Evolutionary conservation across 2,113 vertebrate species (phyloP).

Genomic region (Bufo bufo): DNA sequence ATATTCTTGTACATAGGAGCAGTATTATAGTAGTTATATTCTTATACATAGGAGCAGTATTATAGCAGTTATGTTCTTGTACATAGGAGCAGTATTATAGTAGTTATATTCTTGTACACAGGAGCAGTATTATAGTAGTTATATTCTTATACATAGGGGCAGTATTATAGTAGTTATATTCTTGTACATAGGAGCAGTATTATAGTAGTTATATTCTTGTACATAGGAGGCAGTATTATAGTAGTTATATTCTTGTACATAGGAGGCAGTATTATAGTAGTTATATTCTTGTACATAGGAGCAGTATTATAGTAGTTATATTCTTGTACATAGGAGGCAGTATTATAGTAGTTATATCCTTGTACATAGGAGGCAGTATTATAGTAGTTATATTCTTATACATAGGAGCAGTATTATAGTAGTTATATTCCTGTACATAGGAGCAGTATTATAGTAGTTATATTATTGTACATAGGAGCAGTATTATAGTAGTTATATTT

Average conservation of each 20-base stretch:
- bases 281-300: neutral
- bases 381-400: too few relatives aligned
- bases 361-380: too few relatives aligned
- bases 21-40: constrained; percentile 3
- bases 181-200: neutral
- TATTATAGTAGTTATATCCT: neutral
- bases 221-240: neutral
- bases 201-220: too few relatives aligned
- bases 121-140: neutral
- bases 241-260: neutral
- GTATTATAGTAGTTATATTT: too few relatives aligned
- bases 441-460: too few relatives aligned
- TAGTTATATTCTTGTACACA: neutral
- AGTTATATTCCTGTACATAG: too few relatives aligned
- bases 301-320: neutral
- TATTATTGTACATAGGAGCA: too few relatives aligned
- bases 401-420: too few relatives aligned
- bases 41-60: neutral
- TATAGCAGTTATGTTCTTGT: neutral
- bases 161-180: neutral
- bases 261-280: neutral
- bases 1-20: too few relatives aligned
- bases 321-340: neutral
- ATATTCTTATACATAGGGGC: too few relatives aligned
- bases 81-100: constrained; percentile 8